Evolutionary conservation across 1,140 invertebrate species (phyloP), one percentile per base, ranked within the genome.

Genomic region (Diachasma alloeum): DNA sequence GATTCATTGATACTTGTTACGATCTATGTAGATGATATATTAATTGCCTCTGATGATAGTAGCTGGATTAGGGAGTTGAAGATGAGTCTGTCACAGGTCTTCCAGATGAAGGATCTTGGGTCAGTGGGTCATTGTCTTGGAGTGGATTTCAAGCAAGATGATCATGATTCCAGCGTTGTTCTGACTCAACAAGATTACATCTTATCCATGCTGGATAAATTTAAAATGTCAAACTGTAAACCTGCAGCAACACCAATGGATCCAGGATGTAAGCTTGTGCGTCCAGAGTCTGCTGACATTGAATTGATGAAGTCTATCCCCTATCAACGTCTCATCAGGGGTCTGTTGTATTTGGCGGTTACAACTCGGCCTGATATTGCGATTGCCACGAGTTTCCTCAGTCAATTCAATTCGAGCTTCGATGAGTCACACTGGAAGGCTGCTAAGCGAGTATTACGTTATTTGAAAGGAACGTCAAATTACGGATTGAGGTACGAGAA

Each of bases 331-430:
- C 36, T 37, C 9, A 37, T 37, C 9, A 9, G 36, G 9, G 36
- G 36, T 37, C 9, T 37, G 9, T 9, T 37, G 36, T 37, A 37
- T 9, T 37, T 37, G 36, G 36, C 36, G 9, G 82, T 86, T n/a
- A 66, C 81, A 1, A 89, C 90, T 8, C 76, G 90, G 66, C 90
- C 89, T 36, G 90, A 91, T 80, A 87, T 91, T 53, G 74, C 86
- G 8, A 90, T 83, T 80, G 79, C 87, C 31, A 87, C 91, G 0
- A 85, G 82, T 73, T 70, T 8, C 11, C 46, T 76, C 10, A 70
- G 67, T 48, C 75, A 76, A 48, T 76, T 72, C 46, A 76, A 76
- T 42, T 44, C 56, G 31, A 46, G 66, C n/a, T 37, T 56, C 13
- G 44, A 48, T 46, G 15, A 31, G 15, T 8, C n/a, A 36, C 75